These are phyloP conservation scores for Scotopteryx bipunctaria DNA, from an alignment of 2,888 invertebrate species.

Conservation along the genomic window DNA sequence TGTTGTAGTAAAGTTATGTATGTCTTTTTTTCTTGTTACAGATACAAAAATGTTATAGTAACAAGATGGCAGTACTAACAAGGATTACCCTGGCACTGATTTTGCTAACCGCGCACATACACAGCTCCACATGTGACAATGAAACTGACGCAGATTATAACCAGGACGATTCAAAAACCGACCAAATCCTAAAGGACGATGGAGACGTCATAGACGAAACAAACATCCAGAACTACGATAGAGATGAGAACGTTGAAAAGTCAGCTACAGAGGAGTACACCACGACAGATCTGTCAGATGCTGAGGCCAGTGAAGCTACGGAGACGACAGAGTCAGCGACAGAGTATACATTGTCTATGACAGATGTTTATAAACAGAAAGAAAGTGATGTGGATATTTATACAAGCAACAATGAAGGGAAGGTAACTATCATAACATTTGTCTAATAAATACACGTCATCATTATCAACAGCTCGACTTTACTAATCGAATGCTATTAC, in stretches of 20 bases:
- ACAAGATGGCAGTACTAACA: constrained; percentile 36
- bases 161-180: constrained; percentile 31
- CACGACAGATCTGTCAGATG: constrained; percentile 14
- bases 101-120: constrained; percentile 27
- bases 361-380: constrained; percentile 34
- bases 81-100: constrained; percentile 35
- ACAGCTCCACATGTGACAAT: constrained; percentile 24
- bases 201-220: constrained; percentile 34
- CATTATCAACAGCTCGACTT: too few relatives aligned
- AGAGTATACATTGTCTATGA: constrained; percentile 30
- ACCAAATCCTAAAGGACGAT: constrained; percentile 27
- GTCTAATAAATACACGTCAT: constrained; percentile 8
- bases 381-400: constrained; percentile 26
- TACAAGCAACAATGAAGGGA: constrained; percentile 30
- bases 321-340: not conserved
- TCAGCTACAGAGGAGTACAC: constrained; percentile 10
- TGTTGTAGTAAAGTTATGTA: too few relatives aligned
- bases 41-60: constrained; percentile 26
- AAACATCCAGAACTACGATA: constrained; percentile 30
- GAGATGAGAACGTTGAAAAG: constrained; percentile 22
- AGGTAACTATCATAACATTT: constrained; percentile 28
- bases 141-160: constrained; percentile 33
- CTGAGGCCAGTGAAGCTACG: not conserved
- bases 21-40: constrained; percentile 31
- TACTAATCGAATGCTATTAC: too few relatives aligned